Evolutionary conservation across 2,888 invertebrate genomes (phyloP), one percentile per base, ranked within the genome.

Genomic region (Barypeithes pellucidus): DNA sequence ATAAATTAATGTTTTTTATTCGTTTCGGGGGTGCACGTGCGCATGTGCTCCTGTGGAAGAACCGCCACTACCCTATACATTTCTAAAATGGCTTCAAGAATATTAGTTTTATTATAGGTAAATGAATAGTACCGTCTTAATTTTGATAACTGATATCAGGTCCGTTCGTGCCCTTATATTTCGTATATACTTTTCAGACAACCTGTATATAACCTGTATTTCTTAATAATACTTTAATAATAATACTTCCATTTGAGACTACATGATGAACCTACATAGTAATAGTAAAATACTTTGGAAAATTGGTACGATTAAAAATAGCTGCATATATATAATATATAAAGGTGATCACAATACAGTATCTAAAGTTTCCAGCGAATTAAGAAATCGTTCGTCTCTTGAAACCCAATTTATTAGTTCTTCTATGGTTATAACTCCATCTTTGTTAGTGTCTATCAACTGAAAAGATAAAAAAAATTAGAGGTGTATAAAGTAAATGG

Each of bases 321-420:
- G 54, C 33, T 57, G 54, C 43, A 24, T 29, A 24, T 24, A 5
- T n/a, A 60, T 67, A 43, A 67, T 67, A 67, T 75, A 67, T 61
- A 57, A 68, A 75, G 61, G 52, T 57, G 67, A 87, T 93, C 92
- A 94, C 91, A 94, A 90, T 78, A 93, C 90, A 1, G 93, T 93
- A 85, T 93, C 93, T 75, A 94, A 87, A 12, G 92, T 91, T 84
- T 92, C 90, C 75, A 94, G 87, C 22, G 93, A 92, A 84, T 88
- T 88, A 71, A 93, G 88, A 72, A 92, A 90, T 71, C 89, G 89
- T 78, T 92, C 93, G 85, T 93, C 92, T 75, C 93, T 89, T 60
- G 90, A 89, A 85, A 93, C 93, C 93, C 94, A 94, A 78, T 92
- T 90, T 54, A 93, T 91, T 81, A 95, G 87, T 87, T 95, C 95